A percentile compares a stretch with the other conserved stretches of the same genome.
Evolutionary conservation across 2,888 invertebrate species (phyloP).

Genomic region (Tricholauxania praeusta): DNA sequence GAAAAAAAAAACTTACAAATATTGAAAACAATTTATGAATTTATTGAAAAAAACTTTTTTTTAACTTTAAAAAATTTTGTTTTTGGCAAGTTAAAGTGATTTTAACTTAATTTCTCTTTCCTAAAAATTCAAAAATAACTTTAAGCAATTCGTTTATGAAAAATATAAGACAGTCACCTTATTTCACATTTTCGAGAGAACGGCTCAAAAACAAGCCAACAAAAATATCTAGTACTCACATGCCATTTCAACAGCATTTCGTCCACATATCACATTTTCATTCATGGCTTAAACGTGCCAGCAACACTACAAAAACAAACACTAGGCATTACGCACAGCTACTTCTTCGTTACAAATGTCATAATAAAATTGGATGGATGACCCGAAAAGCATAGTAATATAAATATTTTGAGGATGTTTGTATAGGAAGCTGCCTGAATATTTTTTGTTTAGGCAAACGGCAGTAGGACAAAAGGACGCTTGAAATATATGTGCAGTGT

Average conservation of each 20-base stretch:
- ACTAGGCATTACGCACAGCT: too few relatives aligned
- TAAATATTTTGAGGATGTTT: conserved; percentile 37
- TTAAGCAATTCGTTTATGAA: too few relatives aligned
- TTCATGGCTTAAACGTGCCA: conserved; percentile 58
- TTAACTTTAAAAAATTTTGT: neutral
- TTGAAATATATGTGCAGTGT: neutral
- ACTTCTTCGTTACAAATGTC: too few relatives aligned
- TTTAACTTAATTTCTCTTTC: too few relatives aligned
- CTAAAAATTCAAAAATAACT: too few relatives aligned
- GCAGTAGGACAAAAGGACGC: neutral
- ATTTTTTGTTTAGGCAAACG: neutral
- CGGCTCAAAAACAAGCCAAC: too few relatives aligned
- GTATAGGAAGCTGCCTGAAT: conserved; percentile 19
- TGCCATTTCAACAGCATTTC: too few relatives aligned
- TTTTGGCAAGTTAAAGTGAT: neutral
- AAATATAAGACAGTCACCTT: too few relatives aligned
- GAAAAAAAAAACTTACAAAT: neutral
- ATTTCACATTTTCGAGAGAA: too few relatives aligned
- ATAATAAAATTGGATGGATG: conserved; percentile 3
- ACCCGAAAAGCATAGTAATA: conserved; percentile 10
- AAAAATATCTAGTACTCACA: too few relatives aligned
- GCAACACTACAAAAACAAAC: conserved; percentile 42
- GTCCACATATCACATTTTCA: conserved; percentile 6
- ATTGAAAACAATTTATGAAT: neutral
- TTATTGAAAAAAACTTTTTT: neutral